Evolutionary conservation across 2,113 vertebrate genomes (phyloP), one percentile per base, ranked within the genome.

Genomic region (Ellobius talpinus): DNA sequence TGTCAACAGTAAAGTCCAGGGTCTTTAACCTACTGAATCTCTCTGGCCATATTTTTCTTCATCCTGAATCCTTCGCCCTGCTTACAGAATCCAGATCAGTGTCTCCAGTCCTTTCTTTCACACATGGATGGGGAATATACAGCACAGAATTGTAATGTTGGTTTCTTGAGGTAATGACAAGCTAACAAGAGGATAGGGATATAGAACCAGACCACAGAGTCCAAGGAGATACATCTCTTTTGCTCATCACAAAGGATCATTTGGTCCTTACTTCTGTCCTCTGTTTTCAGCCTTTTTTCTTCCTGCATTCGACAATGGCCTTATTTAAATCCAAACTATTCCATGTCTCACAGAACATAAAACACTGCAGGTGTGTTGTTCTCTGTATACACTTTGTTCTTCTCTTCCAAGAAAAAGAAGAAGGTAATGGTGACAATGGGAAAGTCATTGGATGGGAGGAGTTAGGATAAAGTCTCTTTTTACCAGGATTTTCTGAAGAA

Each of bases 1-100:
- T 87, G 8, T 76, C n/a, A 74, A 39, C 76, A 93, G 7, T 47
- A 95, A 88, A 97, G 72, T 45, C 26, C 23, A 85, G 58, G 74
- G 73, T 63, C 24, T 87, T 87, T 8, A 90, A 89, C 11, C 87
- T 17, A 84, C 33, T 77, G 1, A 47, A 55, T 2, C 1, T 79
- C 14, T 93, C 6, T 13, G n/a, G 24, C 0, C 2, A 86, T 52
- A 17, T 82, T 84, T 68, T 5, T 72, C 16, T 82, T 26, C 4
- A 74, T 90, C 11, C 0, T 2, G 89, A 78, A 2, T 79, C 45
- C 1, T 36, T 6, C 11, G 2, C 26, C 31, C 21, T 19, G 50
- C 92, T 17, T 65, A 2, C 26, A 77, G 52, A 63, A 78, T n/a
- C 45, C n/a, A 89, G 29, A 72, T 52, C 14, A 84, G 2, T 13